A percentile compares a stretch with the other conserved stretches of the same genome.
phyloP scores from a whole-genome alignment of 2,113 vertebrate genomes.

The Hucho hucho region DNA sequence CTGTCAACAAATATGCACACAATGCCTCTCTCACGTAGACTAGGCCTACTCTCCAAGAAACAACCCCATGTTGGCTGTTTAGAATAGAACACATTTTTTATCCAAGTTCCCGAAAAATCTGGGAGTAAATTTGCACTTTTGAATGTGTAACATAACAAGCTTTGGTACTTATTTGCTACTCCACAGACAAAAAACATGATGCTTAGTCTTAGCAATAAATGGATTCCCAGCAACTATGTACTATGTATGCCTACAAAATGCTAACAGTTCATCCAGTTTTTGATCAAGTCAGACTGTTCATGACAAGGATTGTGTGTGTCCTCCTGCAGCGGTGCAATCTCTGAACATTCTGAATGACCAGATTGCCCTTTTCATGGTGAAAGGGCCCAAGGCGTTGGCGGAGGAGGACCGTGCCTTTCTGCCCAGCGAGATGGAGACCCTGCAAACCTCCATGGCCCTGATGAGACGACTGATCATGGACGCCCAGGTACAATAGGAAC shows the following conservation, averaged over 20 bases:
- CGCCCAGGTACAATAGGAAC: slow-evolving; percentile 82
- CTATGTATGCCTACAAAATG: not conserved
- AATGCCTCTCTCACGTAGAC: not conserved
- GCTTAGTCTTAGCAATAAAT: not conserved
- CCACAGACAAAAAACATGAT: not conserved
- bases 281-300: not conserved
- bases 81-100: not conserved
- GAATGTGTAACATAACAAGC: not conserved
- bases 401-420: slow-evolving; percentile 82
- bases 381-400: slow-evolving; percentile 79
- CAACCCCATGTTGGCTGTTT: not conserved
- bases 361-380: slow-evolving; percentile 90
- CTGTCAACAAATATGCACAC: not conserved
- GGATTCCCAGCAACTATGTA: no score
- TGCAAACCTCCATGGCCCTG: slow-evolving; percentile 87
- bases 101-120: not conserved
- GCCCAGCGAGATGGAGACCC: slow-evolving; percentile 81
- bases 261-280: not conserved
- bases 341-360: slow-evolving; percentile 92
- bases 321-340: slow-evolving; percentile 83
- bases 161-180: not conserved
- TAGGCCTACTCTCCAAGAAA: not conserved
- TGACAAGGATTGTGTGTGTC: not conserved
- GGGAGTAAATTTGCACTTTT: not conserved
- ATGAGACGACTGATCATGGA: slow-evolving; percentile 93